These are phyloP conservation scores for Heliothis peltigera DNA, from an alignment of 2,888 invertebrate genomes.

Conservation along the genomic window DNA sequence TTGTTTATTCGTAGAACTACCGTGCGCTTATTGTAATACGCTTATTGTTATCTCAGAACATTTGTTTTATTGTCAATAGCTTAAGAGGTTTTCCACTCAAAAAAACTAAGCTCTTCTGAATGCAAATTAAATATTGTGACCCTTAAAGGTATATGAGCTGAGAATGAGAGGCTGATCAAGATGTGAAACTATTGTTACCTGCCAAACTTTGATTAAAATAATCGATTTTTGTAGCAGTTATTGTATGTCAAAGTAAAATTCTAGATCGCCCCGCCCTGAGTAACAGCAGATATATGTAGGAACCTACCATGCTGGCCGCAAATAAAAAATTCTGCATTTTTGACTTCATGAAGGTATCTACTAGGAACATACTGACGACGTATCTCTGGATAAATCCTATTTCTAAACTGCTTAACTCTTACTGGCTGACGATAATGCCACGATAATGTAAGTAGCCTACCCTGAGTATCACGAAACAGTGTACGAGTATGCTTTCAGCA, in stretches of 20 bases:
- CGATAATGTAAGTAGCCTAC: neutral
- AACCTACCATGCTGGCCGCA: too few relatives aligned
- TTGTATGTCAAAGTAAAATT: neutral
- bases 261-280: neutral
- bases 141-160: too few relatives aligned
- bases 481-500: neutral
- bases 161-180: too few relatives aligned
- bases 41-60: constrained; percentile 61
- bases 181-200: too few relatives aligned
- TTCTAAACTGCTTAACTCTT: too few relatives aligned
- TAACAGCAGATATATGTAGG: neutral
- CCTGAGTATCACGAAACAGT: too few relatives aligned
- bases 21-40: constrained; percentile 67
- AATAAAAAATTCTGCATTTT: neutral
- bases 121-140: neutral
- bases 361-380: neutral
- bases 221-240: too few relatives aligned
- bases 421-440: neutral
- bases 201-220: too few relatives aligned
- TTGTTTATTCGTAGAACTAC: constrained; percentile 27
- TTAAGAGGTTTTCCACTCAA: neutral
- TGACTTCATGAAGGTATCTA: neutral
- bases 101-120: neutral
- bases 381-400: neutral
- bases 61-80: constrained; percentile 4